phyloP scores from a whole-genome alignment of 1,140 invertebrate species.

The Zophobas morio region DNA sequence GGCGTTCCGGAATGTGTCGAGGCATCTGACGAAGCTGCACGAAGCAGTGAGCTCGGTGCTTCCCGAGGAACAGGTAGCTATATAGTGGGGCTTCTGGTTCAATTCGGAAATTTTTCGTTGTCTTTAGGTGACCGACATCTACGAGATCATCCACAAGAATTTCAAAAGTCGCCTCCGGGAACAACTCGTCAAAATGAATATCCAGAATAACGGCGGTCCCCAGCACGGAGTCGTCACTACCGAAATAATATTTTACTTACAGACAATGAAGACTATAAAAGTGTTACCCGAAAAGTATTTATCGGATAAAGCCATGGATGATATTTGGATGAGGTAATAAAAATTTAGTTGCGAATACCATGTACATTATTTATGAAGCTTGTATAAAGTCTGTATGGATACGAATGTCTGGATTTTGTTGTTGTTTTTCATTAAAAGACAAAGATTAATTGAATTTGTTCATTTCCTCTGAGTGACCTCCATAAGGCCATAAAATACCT shows the following conservation, averaged over 20 bases:
- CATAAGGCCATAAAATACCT: too few relatives aligned
- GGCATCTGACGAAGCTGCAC: conserved; percentile 92
- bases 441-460: background rate
- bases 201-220: conserved; percentile 95
- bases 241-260: conserved; percentile 95
- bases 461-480: too few relatives aligned
- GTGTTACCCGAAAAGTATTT: conserved; percentile 82
- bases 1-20: conserved; percentile 92
- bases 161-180: conserved; percentile 91
- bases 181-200: conserved; percentile 88
- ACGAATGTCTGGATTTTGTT: conserved; percentile 32
- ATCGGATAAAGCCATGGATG: conserved; percentile 82
- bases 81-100: too few relatives aligned
- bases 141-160: conserved; percentile 86
- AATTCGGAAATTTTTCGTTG: conserved; percentile 46
- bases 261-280: conserved; percentile 89
- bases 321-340: conserved; percentile 82
- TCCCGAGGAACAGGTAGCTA: conserved; percentile 77
- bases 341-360: conserved; percentile 5
- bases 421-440: conserved; percentile 38
- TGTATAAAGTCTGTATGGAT: conserved; percentile 36
- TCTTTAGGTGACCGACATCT: conserved; percentile 76
- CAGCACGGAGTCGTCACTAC: conserved; percentile 96
- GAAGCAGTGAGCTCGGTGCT: conserved; percentile 90
- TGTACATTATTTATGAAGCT: conserved; percentile 30